Evolutionary conservation across 2,797 vertebrate species (phyloP).

Genomic region (Myripristis jacobus): DNA sequence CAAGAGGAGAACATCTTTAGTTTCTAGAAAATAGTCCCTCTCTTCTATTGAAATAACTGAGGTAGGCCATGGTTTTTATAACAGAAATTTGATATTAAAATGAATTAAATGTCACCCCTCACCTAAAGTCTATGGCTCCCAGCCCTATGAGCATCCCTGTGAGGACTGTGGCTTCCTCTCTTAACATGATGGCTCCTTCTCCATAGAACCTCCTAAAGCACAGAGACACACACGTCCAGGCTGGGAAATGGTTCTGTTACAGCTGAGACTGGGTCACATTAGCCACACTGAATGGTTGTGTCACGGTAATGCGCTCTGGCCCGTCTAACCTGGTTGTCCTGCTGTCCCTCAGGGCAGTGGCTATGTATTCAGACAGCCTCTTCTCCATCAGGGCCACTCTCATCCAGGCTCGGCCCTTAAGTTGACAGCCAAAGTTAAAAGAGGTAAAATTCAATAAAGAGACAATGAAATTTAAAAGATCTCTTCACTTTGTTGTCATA

Average conservation of each 20-base stretch:
- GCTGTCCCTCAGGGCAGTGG: conserved; percentile 92
- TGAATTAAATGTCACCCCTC: conserved; percentile 8
- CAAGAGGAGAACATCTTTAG: too few relatives aligned
- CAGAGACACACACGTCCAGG: conserved; percentile 18
- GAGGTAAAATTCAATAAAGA: too few relatives aligned
- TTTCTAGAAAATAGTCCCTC: too few relatives aligned
- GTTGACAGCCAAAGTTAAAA: conserved; percentile 4
- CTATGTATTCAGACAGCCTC: conserved; percentile 95
- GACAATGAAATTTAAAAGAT: too few relatives aligned
- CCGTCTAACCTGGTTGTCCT: conserved; percentile 91
- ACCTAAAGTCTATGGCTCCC: conserved; percentile 98
- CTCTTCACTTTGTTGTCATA: too few relatives aligned
- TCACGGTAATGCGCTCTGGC: background rate
- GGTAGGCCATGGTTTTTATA: too few relatives aligned
- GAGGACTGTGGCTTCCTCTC: conserved; percentile 94
- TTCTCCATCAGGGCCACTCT: conserved; percentile 98
- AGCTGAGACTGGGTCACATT: background rate
- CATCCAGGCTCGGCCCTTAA: conserved; percentile 96
- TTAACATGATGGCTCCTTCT: conserved; percentile 94
- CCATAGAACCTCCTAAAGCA: conserved; percentile 92
- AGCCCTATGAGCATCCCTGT: conserved; percentile 97
- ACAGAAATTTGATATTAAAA: too few relatives aligned
- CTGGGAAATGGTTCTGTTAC: background rate
- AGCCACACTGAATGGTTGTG: background rate
- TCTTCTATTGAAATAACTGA: too few relatives aligned